These are phyloP conservation scores for Misgurnus mizolepis DNA, from an alignment of 2,113 vertebrate genomes.

Conservation along the genomic window DNA sequence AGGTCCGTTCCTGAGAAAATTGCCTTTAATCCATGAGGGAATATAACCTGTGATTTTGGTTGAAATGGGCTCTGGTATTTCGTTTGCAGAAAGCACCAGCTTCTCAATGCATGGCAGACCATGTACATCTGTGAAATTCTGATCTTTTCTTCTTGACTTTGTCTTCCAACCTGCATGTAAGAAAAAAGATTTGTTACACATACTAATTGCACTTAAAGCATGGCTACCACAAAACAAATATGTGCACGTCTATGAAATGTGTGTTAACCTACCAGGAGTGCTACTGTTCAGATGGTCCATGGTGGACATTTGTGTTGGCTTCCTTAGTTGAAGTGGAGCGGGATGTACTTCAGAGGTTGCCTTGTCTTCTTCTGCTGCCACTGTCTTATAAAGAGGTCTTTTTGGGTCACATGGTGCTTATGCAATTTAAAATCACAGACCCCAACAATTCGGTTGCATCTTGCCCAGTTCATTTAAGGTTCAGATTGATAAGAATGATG, in stretches of 20 bases:
- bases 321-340: neutral
- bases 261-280: slow-evolving; percentile 4
- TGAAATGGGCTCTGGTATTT: slow-evolving; percentile 71
- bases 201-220: neutral
- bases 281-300: neutral
- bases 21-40: slow-evolving; percentile 84
- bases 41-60: slow-evolving; percentile 75
- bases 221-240: neutral
- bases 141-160: slow-evolving; percentile 48
- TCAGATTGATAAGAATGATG: neutral
- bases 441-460: neutral
- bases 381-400: slow-evolving; percentile 3
- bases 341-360: neutral
- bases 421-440: slow-evolving; percentile 17
- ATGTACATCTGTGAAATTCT: slow-evolving; percentile 55
- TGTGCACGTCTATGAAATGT: neutral
- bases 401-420: slow-evolving; percentile 26
- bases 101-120: slow-evolving; percentile 78
- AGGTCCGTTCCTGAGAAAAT: slow-evolving; percentile 83
- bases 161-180: slow-evolving; percentile 60
- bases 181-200: slow-evolving; percentile 7
- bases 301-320: slow-evolving; percentile 6
- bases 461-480: neutral
- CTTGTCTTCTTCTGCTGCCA: neutral
- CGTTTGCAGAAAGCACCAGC: slow-evolving; percentile 76